phyloP scores from a whole-genome alignment of 1,140 invertebrate genomes.

The Wasmannia auropunctata region DNA sequence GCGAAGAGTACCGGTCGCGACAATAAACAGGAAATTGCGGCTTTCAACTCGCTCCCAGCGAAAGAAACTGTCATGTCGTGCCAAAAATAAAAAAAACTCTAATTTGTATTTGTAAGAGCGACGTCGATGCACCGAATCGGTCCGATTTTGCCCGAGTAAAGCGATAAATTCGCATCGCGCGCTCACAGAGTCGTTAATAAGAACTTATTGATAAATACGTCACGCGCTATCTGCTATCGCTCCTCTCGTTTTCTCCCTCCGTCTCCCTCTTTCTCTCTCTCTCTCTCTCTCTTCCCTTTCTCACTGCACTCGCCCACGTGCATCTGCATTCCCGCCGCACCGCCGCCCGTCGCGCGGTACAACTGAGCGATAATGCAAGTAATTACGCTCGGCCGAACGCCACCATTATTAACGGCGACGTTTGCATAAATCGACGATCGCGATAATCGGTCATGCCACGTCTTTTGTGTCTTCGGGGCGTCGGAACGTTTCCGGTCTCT shows the following conservation, averaged over 20 bases:
- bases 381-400: slow-evolving; percentile 69
- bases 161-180: not conserved
- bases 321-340: slow-evolving; percentile 53
- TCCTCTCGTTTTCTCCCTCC: not conserved
- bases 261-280: not conserved
- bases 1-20: not conserved
- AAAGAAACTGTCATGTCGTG: not conserved
- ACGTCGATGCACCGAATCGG: not conserved
- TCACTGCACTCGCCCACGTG: slow-evolving; percentile 62
- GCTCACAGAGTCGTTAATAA: slow-evolving; percentile 53
- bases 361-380: slow-evolving; percentile 69
- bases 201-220: slow-evolving; percentile 63
- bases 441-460: slow-evolving; percentile 28
- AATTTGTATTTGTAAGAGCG: not conserved
- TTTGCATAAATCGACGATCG: slow-evolving; percentile 72
- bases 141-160: slow-evolving; percentile 7
- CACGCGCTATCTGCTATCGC: slow-evolving; percentile 3
- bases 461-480: slow-evolving; percentile 21
- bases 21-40: slow-evolving; percentile 18
- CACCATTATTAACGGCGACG: slow-evolving; percentile 70
- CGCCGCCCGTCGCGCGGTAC: slow-evolving; percentile 27
- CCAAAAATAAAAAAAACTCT: not conserved
- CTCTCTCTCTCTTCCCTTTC: not conserved
- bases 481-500: not conserved
- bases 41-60: not conserved